Base-by-base conservation (phyloP, 2,888 invertebrate species). In the Deilephila porcellus region DNA sequence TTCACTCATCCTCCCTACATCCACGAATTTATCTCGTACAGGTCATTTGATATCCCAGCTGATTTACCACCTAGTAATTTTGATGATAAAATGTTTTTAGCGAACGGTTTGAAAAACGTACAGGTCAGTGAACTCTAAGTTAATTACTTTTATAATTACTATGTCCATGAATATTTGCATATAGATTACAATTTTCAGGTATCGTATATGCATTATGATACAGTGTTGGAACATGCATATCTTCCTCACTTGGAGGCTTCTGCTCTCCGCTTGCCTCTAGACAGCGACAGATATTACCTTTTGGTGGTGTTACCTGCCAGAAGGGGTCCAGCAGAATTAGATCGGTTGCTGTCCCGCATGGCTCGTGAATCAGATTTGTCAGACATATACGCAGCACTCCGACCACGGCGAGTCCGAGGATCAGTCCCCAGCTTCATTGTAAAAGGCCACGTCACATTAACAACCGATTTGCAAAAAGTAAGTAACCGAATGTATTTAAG, bases 401-500 rank as follows among this genome's bases (percentile, higher is more conserved):
- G 96, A 76, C 96, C 96, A 3, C 96, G 96, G 52, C 96, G 97
- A 88, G 97, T 98, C 19, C 96, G 96, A 79, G 97, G 97, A 0
- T 96, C 97, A 52, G 97, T 98, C 75, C 98, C 98, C 0, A 97
- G 97, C 82, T 98, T 98, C 85, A 96, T 95, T 87, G 95, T 98
- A 32, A 97, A 97, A 77, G 98, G 98, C 70, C 97, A 97, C 81
- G 96, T 98, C 79, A 96, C 96, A 71, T 93, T 98, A 71, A 98
- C 98, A n/a, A 96, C 97, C 72, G 97, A 97, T 83, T 94, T 98
- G 76, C 97, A 97, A 88, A 96, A 97, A 96, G 98, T 98, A 92
- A 95, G 93, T 71, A 56, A 25, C 17, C 11, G n/a, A 25, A 45
- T 20, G 4, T 53, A 29, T 60, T 52, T 53, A 29, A 71, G 32